A percentile compares a stretch with the other conserved stretches of the same genome.
Evolutionary conservation across 2,113 vertebrate species (phyloP).

Genomic region (Speoplatyrhinus poulsoni): DNA sequence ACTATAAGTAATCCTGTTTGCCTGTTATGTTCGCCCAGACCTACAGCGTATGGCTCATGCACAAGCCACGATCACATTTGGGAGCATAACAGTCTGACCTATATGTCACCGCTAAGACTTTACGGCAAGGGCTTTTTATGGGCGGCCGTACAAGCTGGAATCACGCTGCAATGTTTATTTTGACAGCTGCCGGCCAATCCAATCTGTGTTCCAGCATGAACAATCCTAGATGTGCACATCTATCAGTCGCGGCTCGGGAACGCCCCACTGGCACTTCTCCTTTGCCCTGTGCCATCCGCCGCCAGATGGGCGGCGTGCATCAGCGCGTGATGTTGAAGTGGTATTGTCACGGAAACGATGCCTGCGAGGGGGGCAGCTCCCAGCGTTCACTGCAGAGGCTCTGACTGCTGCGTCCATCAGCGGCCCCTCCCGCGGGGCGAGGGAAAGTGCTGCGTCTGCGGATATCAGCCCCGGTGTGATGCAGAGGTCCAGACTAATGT

Average conservation of each 20-base stretch:
- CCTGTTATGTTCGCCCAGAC: constrained; percentile 27
- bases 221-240: constrained; percentile 31
- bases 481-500: constrained; percentile 42
- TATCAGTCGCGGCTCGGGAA: constrained; percentile 31
- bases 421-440: constrained; percentile 36
- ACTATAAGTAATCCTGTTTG: constrained; percentile 64
- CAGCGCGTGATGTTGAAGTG: constrained; percentile 34
- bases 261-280: constrained; percentile 39
- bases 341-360: constrained; percentile 41
- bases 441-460: constrained; percentile 61
- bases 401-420: constrained; percentile 64
- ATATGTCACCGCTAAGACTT: constrained; percentile 37
- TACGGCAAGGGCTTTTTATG: constrained; percentile 24
- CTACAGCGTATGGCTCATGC: background rate
- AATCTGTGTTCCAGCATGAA: constrained; percentile 37
- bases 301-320: constrained; percentile 48
- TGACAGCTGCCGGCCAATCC: constrained; percentile 32
- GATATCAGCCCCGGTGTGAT: constrained; percentile 51
- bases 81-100: constrained; percentile 30
- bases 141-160: constrained; percentile 30
- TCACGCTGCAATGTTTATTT: constrained; percentile 39
- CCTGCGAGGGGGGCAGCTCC: constrained; percentile 35
- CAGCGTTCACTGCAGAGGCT: constrained; percentile 48
- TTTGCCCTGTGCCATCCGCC: constrained; percentile 30
- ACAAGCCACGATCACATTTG: constrained; percentile 21